These are phyloP conservation scores for Drosophila kikkawai DNA, from an alignment of 1,140 invertebrate species.

Conservation along the genomic window DNA sequence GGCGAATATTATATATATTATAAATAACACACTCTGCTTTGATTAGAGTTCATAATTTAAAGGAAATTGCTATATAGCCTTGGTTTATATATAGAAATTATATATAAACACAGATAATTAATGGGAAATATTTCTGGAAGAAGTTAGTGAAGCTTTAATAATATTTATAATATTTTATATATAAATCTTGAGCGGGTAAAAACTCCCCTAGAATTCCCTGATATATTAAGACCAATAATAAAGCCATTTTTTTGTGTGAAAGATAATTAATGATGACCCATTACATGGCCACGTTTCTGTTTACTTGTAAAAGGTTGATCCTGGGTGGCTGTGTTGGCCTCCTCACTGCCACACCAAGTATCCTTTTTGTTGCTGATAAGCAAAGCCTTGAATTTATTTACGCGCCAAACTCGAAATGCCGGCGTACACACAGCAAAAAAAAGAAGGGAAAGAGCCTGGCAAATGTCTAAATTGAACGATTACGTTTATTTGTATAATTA, in stretches of 20 bases:
- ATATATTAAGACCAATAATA: not conserved
- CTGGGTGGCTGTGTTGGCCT: conserved; percentile 25
- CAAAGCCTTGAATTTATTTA: conserved; percentile 46
- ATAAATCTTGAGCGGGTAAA: too few species aligned
- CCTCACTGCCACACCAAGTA: conserved; percentile 6
- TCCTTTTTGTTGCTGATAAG: conserved; percentile 43
- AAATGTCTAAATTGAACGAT: not conserved
- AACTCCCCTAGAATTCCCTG: not conserved
- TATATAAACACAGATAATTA: not conserved
- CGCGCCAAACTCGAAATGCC: conserved; percentile 69
- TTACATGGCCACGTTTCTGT: not conserved
- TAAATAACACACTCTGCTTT: not conserved
- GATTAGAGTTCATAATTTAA: not conserved
- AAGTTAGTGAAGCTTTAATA: not conserved
- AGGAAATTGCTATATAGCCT: not conserved
- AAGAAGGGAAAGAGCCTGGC: not conserved
- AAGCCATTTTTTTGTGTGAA: not conserved
- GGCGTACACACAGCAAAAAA: conserved; percentile 22
- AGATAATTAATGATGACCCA: not conserved
- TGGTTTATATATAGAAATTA: not conserved
- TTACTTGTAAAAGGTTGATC: conserved; percentile 4
- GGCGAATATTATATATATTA: conserved; percentile 32
- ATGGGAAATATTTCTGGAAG: not conserved
- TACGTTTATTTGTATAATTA: conserved; percentile 24
- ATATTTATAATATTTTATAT: not conserved